Base-by-base conservation (phyloP, 2,888 invertebrate genomes). In the Chrysotoxum bicinctum region DNA sequence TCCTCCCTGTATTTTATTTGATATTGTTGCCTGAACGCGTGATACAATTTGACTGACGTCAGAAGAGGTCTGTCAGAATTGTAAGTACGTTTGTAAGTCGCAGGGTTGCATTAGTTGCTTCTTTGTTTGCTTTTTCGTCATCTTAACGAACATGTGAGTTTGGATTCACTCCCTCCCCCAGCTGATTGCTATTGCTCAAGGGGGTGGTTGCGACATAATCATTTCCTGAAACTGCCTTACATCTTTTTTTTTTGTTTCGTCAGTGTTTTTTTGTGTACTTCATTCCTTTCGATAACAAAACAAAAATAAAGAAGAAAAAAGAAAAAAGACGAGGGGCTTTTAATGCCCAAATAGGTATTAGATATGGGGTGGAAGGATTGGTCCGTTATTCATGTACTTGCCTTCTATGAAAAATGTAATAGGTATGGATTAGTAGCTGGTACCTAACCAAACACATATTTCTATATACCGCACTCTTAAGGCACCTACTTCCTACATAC, bases 211-310 rank as follows among this genome's bases (percentile, higher is more conserved):
- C 35, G 35, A 45, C 16, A 52, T 21, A 84, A 70, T 64, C 64
- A 75, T 80, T 84, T 79, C 84, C 79, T 69, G 69, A 37, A 75
- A 79, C 58, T 74, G 74, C 45, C 74, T 69, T 70, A 40, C 19
- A 32, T 76, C n/a, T n/a, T n/a, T 35, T 40, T 37, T 12, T 62
- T 72, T 56, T 48, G 30, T 30, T 40, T 58, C 48, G 23, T 21
- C 50, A 37, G 40, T 54, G 7, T 32, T 45, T 54, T 37, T 52
- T 43, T 26, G 2, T 26, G 26, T 26, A 26, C 10, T n/a, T 16
- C 10, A 21, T 50, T 50, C 7, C 35, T 5, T 23, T 23, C 50
- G 40, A 62, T 74, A 32, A 50, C 26, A 35, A 10, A 8, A 40
- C 23, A 48, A n/a, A 30, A 10, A 48, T 21, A 23, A 73, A 50